These are phyloP conservation scores for Sylvicola cinctus DNA, from an alignment of 2,888 invertebrate genomes.

Conservation along the genomic window DNA sequence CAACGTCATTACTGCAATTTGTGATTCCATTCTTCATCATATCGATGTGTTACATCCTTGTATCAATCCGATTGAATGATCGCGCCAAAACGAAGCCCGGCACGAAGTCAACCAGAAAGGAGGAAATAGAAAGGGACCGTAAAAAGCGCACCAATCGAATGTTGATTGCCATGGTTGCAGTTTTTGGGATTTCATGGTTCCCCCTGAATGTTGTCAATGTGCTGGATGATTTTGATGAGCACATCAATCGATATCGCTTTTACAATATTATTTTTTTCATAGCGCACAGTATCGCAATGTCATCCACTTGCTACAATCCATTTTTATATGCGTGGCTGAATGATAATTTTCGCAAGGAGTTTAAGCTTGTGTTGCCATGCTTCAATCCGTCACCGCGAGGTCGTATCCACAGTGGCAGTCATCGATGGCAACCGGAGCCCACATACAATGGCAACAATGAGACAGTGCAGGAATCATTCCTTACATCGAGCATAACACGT, in stretches of 20 bases:
- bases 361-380: constrained; percentile 54
- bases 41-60: constrained; percentile 82
- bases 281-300: constrained; percentile 83
- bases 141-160: constrained; percentile 87
- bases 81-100: constrained; percentile 71
- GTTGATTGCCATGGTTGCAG: constrained; percentile 93
- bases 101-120: constrained; percentile 61
- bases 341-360: constrained; percentile 78
- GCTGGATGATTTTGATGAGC: constrained; percentile 57
- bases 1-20: constrained; percentile 81
- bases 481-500: not conserved
- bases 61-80: constrained; percentile 70
- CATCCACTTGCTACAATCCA: constrained; percentile 91
- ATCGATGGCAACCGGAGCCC: not conserved
- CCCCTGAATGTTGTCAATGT: constrained; percentile 82
- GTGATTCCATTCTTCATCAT: constrained; percentile 86
- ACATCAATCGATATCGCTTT: constrained; percentile 54
- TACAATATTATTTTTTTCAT: constrained; percentile 79
- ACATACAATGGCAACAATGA: constrained; percentile 3
- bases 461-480: not conserved
- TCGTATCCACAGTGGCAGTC: constrained; percentile 14
- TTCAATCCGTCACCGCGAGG: constrained; percentile 34
- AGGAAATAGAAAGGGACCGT: constrained; percentile 74
- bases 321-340: constrained; percentile 96
- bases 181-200: constrained; percentile 92